Base-by-base conservation (phyloP, 2,888 invertebrate genomes). In the Pimpla rufipes region DNA sequence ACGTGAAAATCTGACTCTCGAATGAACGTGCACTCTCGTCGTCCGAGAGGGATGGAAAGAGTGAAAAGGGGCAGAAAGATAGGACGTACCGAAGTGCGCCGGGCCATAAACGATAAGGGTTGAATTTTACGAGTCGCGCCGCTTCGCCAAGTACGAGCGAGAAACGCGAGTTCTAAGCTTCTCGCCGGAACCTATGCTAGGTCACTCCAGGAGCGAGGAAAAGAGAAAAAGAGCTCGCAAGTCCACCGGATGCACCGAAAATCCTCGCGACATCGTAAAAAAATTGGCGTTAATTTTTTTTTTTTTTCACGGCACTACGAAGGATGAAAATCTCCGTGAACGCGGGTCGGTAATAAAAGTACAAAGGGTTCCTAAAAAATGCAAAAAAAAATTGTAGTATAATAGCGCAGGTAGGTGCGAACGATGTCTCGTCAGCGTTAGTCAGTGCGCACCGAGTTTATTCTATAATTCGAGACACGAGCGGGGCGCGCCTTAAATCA, bases 111-210 rank as follows among this genome's bases (percentile, higher is more conserved):
- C 83, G 85, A 86, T 85, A 85, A 83, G 82, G 85, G 81, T 78
- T 67, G 81, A 87, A 85, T 87, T 85, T 85, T 85, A 85, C 83
- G 85, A 85, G 78, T 59, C 78, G 62, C 62, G 47, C 78, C 81
- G 79, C 79, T 79, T 62, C 73, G 76, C 62, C 83, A 75, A 83
- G 79, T 71, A 67, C 68, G 73, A 50, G 42, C 73, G 67, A 40
- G 59, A 86, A 81, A 76, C 79, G 84, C 71, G 59, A 71, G 64
- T 67, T 80, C 57, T 35, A 35, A 66, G 52, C 37, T 40, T 62
- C 75, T 77, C 66, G 42, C 68, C 55, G 66, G 35, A 70, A 71
- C 64, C 64, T 66, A 62, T 37, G 68, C 57, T 13, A 23, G 55
- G 29, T 42, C 59, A 77, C 50, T 71, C 71, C 11, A 11, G 13